Percentiles rank a stretch among this genome's conserved stretches.
These are phyloP conservation scores for Triops cancriformis DNA, from an alignment of 1,140 invertebrate species.

Conservation along the genomic window DNA sequence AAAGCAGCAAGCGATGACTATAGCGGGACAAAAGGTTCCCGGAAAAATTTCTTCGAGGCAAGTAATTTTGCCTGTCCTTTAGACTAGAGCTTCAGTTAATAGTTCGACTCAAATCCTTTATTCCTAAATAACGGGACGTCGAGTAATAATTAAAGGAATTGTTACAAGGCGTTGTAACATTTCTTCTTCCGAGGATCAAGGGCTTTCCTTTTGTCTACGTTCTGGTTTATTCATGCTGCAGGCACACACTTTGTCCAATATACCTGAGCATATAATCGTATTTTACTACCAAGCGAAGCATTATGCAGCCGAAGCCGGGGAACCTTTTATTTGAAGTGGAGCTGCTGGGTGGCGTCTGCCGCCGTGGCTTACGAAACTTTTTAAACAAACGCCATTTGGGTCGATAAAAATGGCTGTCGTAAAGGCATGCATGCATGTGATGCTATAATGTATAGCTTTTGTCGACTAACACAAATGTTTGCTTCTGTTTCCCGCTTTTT, in stretches of 20 bases:
- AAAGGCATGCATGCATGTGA: neutral
- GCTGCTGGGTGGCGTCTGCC: conserved; percentile 7
- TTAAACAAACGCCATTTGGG: conserved; percentile 1
- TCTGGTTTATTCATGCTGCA: neutral
- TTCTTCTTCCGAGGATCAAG: neutral
- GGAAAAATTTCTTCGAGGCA: too few relatives aligned
- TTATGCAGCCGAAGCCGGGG: neutral
- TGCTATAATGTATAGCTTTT: conserved; percentile 3
- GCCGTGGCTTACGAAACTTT: neutral
- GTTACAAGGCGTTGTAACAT: neutral
- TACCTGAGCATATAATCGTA: conserved; percentile 1
- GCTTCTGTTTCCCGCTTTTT: neutral
- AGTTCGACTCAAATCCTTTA: neutral
- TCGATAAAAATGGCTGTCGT: conserved; percentile 5
- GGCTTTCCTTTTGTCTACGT: neutral
- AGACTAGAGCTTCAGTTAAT: too few relatives aligned
- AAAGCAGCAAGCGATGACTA: too few relatives aligned
- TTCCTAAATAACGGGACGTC: neutral
- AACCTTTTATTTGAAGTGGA: neutral
- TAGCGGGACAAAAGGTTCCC: too few relatives aligned
- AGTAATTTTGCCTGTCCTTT: too few relatives aligned
- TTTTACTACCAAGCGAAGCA: neutral
- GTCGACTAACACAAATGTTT: conserved; percentile 13
- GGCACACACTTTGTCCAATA: neutral
- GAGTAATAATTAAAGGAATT: neutral